Evolutionary conservation across 2,888 invertebrate genomes (phyloP), one percentile per base, ranked within the genome.

Genomic region (Hoplodrina ambigua): DNA sequence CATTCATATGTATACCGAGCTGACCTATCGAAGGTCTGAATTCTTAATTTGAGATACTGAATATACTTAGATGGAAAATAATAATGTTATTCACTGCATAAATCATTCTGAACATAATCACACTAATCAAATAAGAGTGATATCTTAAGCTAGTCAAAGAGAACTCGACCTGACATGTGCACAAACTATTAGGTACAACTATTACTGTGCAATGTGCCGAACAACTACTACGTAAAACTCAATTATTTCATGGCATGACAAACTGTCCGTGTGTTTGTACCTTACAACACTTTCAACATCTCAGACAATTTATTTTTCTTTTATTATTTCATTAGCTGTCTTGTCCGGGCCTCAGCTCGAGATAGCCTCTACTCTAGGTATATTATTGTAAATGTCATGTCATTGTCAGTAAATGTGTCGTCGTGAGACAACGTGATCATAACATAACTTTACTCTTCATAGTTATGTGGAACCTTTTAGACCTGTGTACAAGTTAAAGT

Each of bases 1-100:
- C 52, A 80, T 69, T 52, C 53, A 60, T 49, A 55, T 58, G 25
- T 62, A 69, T 57, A 69, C 56, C 4, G 15, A 69, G 41, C 55
- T 69, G 67, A 83, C 77, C 77, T 77, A 69, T 68, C 41, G 83
- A 82, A 82, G 81, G 81, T 25, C 72, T 78, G 70, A 80, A 55
- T 69, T 63, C 72, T 77, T 69, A 74, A 77, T 74, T 70, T 83
- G 54, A 80, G 68, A 65, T 13, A 41, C 41, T 41, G 11, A 41
- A 41, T 41, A 13, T 41, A 41, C 11, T 41, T 67, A 62, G 19
- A 60, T 68, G 54, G 67, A 71, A 66, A 76, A 62, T 72, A 80
- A 68, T 73, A 58, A 58, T 77, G 66, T 66, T 83, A 80, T 80
- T 67, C 61, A 67, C 30, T 4, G 54, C 60, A 83, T 83, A 64